Conservation (phyloP, 92 coral and sea anemone genomes). For the Epizoanthus rinbou region DNA sequence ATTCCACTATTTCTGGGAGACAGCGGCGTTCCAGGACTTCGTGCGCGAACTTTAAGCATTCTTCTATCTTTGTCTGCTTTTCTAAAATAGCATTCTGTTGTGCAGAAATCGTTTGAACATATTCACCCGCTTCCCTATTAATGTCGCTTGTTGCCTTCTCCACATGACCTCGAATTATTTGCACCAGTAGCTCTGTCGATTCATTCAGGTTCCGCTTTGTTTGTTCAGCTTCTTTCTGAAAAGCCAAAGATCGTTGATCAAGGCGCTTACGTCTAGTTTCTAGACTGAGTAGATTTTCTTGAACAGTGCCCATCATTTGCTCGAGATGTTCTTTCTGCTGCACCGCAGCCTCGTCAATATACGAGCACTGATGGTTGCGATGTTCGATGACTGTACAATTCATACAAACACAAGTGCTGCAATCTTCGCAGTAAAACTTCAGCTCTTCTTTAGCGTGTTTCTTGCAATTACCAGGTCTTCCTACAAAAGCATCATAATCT, state of each 20-base stretch:
- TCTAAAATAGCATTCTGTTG: background rate
- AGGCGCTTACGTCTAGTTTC: background rate
- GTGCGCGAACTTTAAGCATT: slow-evolving; percentile 19
- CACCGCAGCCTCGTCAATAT: slow-evolving; percentile 1
- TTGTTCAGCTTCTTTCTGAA: slow-evolving; percentile 13
- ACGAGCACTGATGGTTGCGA: slow-evolving; percentile 26
- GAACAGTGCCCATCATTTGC: slow-evolving; percentile 4
- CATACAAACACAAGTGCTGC: slow-evolving; percentile 5
- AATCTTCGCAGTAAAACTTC: slow-evolving; percentile 22
- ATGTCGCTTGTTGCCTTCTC: background rate
- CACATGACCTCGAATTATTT: slow-evolving; percentile 28
- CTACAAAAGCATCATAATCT: slow-evolving; percentile 20
- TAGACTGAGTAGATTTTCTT: background rate
- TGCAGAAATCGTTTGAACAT: background rate
- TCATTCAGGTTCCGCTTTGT: slow-evolving; percentile 2
- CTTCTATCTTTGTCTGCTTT: background rate
- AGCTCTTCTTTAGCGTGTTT: slow-evolving; percentile 11
- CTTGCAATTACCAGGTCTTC: slow-evolving; percentile 16
- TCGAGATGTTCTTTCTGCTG: background rate
- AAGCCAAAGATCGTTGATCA: background rate
- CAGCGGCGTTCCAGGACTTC: slow-evolving; percentile 13
- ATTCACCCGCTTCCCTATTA: background rate
- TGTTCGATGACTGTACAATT: slow-evolving; percentile 6
- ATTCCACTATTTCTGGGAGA: slow-evolving; percentile 22
- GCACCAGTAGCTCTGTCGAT: slow-evolving; percentile 10